These are phyloP conservation scores for Agrotis segetum DNA, from an alignment of 2,888 invertebrate genomes.

Conservation along the genomic window DNA sequence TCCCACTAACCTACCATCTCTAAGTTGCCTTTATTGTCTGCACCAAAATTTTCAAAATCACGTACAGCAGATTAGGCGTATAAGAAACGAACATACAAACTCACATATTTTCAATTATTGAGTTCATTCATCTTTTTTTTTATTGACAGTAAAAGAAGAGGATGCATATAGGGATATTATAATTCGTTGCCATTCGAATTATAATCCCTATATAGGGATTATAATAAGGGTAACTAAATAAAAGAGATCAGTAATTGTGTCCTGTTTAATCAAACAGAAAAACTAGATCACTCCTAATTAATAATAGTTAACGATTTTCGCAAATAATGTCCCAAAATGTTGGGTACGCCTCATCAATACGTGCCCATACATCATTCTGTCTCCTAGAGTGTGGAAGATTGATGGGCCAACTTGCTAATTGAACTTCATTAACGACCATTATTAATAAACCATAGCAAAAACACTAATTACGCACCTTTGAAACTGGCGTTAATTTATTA, in stretches of 20 bases:
- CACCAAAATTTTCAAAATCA: too few species aligned
- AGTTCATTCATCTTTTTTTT: too few species aligned
- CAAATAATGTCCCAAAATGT: constrained; percentile 71
- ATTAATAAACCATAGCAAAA: constrained; percentile 74
- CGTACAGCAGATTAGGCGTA: too few species aligned
- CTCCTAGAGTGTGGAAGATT: constrained; percentile 75
- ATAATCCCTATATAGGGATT: too few species aligned
- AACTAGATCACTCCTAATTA: constrained; percentile 31
- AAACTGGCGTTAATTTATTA: constrained; percentile 59
- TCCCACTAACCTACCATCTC: too few species aligned
- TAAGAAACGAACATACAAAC: too few species aligned
- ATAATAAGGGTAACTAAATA: too few species aligned
- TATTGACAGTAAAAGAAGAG: too few species aligned
- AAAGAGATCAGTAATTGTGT: background rate
- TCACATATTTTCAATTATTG: too few species aligned
- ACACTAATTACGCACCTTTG: constrained; percentile 69
- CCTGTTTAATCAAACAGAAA: constrained; percentile 10
- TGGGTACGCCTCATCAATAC: constrained; percentile 72
- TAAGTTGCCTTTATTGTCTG: too few species aligned
- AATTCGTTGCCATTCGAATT: too few species aligned
- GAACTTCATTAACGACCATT: constrained; percentile 78
- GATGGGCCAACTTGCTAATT: constrained; percentile 78
- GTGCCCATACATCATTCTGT: constrained; percentile 77
- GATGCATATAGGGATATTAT: too few species aligned
- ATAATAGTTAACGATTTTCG: constrained; percentile 65